Conservation (phyloP, 2,113 vertebrate genomes). For the Donacobius atricapilla region DNA sequence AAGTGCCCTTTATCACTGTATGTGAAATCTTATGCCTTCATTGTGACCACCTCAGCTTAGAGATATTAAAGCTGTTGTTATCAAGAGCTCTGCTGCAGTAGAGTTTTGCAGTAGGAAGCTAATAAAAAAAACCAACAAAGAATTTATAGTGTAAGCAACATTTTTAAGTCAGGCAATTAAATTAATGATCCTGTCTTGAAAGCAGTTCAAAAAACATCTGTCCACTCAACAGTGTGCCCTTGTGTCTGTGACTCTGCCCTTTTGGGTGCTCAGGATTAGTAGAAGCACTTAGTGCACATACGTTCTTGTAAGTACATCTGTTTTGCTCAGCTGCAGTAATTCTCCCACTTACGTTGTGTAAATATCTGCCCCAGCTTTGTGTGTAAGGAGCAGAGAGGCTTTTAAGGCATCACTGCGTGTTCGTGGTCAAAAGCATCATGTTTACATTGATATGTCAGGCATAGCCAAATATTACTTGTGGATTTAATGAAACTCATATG, state of each 20-base stretch:
- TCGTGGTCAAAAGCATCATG: background rate
- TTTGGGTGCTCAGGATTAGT: background rate
- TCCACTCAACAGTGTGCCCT: background rate
- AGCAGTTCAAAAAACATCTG: background rate
- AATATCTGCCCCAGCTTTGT: slow-evolving; percentile 19
- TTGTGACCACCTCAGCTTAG: slow-evolving; percentile 1
- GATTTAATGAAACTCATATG: background rate
- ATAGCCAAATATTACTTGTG: background rate
- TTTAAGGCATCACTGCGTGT: background rate
- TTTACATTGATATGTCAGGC: background rate
- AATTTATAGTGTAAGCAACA: background rate
- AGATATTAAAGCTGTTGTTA: background rate
- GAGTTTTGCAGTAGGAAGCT: background rate
- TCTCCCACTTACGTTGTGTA: background rate
- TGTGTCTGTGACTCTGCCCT: background rate
- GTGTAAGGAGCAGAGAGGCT: slow-evolving; percentile 23
- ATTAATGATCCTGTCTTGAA: background rate
- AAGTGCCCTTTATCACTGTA: slow-evolving; percentile 11
- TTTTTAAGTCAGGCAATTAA: background rate
- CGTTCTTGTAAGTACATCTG: background rate
- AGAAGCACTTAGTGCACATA: background rate
- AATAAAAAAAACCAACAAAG: background rate
- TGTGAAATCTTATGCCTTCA: background rate
- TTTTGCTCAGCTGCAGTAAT: background rate
- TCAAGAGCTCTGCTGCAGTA: background rate